Base-by-base conservation (phyloP, 1,140 invertebrate species). In the Mactra quadrangularis region DNA sequence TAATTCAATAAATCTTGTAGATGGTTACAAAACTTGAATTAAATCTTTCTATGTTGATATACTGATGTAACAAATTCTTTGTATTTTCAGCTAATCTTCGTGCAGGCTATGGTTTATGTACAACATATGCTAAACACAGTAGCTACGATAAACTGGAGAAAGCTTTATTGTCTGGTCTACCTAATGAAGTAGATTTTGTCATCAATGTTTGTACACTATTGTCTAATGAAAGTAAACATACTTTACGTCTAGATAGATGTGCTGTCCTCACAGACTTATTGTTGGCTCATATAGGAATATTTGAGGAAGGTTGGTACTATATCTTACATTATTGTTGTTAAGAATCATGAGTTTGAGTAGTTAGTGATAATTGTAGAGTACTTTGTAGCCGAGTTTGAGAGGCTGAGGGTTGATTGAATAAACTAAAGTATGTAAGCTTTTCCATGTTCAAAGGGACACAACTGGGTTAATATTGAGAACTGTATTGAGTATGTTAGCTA, bases 161-260 rank as follows among this genome's bases (percentile, higher is more conserved):
- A 35, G 98, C 98, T 0, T 94, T 99, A 9, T 92, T 98, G 25
- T 98, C 97, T 45, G 98, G 98, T 0, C 94, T 99, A 86, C 98
- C 98, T 19, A 99, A 99, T 93, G 99, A 99, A 94, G 97, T 99
- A 91, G 98, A 99, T 92, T 98, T 99, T 94, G 98, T 98, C 3
- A 96, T 99, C 71, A 99, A 99, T 93, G 97, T 99, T 0, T 99
- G 98, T 92, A 98, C 97, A 0, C 94, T 99, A 62, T 94, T 99
- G 82, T 98, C 97, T 27, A 98, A 98, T 87, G 98, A 99, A 91
- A 97, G 97, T 45, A 96, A 96, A 70, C 97, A 98, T 89, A 95
- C 96, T 4, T 92, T 99, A 38, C 96, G 97, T 83, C 93, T 99
- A 33, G 95, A 95, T 35, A 96, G 97, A 84, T 96, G 96, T 87